Evolutionary conservation across 2,113 vertebrate genomes (phyloP).

Genomic region (Pomatorhinus ruficollis): DNA sequence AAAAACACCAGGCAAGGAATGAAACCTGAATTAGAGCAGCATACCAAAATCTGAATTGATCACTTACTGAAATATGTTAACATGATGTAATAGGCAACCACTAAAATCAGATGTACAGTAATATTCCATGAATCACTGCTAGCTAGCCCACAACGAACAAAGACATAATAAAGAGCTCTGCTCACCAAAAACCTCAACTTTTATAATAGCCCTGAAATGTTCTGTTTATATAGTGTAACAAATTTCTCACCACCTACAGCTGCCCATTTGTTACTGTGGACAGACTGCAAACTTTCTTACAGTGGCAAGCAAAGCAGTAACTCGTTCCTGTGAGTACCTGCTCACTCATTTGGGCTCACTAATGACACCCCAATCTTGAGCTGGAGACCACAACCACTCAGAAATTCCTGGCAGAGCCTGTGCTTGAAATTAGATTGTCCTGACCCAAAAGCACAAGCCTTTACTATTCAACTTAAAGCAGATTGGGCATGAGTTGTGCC

Average conservation of each 20-base stretch:
- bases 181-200: slow-evolving; percentile 45
- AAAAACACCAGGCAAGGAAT: slow-evolving; percentile 38
- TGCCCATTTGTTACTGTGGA: slow-evolving; percentile 9
- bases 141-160: slow-evolving; percentile 35
- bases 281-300: slow-evolving; percentile 5
- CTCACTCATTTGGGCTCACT: neutral
- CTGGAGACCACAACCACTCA: slow-evolving; percentile 5
- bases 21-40: slow-evolving; percentile 75
- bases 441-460: slow-evolving; percentile 9
- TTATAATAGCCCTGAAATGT: slow-evolving; percentile 52
- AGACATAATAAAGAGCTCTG: slow-evolving; percentile 60
- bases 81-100: slow-evolving; percentile 71
- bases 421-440: slow-evolving; percentile 33
- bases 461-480: slow-evolving; percentile 7
- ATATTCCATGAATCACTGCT: slow-evolving; percentile 75
- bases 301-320: neutral
- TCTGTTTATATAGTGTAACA: slow-evolving; percentile 9
- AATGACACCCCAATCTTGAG: neutral
- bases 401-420: slow-evolving; percentile 28
- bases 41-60: slow-evolving; percentile 73
- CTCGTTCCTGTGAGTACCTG: neutral
- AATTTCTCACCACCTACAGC: slow-evolving; percentile 58
- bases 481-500: neutral
- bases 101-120: slow-evolving; percentile 71
- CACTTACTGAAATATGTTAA: slow-evolving; percentile 79